Conservation (phyloP, 2,113 vertebrate genomes). For the Bubalus kerabau region DNA sequence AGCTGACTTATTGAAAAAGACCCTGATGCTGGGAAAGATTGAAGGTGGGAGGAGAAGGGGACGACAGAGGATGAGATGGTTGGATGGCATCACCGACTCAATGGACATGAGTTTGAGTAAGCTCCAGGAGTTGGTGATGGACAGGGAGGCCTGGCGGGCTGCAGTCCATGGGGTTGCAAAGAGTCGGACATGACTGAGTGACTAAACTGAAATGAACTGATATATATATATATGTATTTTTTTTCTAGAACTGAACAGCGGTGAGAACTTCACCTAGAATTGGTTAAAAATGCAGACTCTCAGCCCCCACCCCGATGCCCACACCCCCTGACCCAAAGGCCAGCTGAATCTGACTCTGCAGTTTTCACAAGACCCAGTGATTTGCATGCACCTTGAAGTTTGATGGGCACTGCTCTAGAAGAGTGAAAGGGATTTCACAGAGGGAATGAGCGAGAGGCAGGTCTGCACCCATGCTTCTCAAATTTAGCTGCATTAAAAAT, state of each 20-base stretch:
- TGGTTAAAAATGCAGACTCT: neutral
- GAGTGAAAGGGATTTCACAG: neutral
- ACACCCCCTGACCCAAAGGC: neutral
- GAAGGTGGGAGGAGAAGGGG: neutral
- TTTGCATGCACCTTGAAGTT: too few species aligned
- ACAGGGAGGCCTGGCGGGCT: neutral
- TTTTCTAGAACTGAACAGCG: neutral
- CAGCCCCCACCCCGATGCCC: rapidly evolving
- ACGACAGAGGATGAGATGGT: neutral
- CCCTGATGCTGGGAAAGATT: neutral
- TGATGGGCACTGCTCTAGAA: neutral
- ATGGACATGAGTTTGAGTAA: neutral
- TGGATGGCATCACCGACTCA: neutral
- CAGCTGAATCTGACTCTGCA: neutral
- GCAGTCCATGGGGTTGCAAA: neutral
- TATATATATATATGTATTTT: neutral
- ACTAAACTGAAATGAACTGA: neutral
- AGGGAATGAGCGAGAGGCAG: neutral
- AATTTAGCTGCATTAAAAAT: neutral
- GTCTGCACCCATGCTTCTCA: neutral
- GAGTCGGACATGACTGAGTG: rapidly evolving
- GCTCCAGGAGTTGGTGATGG: neutral
- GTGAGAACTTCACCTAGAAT: neutral
- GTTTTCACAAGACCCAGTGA: neutral
- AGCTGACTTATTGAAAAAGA: neutral